These are phyloP conservation scores for Aphaenogaster floridana DNA, from an alignment of 1,140 invertebrate genomes.

Conservation along the genomic window DNA sequence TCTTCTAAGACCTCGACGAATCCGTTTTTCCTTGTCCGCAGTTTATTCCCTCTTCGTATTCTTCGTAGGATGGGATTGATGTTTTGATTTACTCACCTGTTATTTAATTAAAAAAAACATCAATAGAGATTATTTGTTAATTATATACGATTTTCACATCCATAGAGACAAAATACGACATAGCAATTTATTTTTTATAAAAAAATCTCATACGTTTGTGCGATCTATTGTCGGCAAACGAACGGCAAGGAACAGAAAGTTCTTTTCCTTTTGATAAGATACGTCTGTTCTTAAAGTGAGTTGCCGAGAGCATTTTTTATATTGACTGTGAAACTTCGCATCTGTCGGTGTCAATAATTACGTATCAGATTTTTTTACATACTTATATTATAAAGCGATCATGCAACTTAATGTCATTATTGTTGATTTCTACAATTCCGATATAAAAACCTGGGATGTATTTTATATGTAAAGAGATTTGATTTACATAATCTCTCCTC, in stretches of 20 bases:
- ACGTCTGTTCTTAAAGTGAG: background rate
- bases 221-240: background rate
- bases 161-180: background rate
- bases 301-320: background rate
- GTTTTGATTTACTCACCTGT: background rate
- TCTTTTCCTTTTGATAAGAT: constrained; percentile 29
- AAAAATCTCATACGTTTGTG: background rate
- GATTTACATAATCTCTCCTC: constrained; percentile 16
- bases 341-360: constrained; percentile 62
- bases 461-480: constrained; percentile 19
- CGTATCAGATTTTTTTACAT: constrained; percentile 50
- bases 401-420: constrained; percentile 36
- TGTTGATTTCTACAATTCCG: constrained; percentile 31
- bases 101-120: constrained; percentile 23
- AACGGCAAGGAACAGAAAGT: constrained; percentile 5
- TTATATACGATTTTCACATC: constrained; percentile 16
- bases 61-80: background rate
- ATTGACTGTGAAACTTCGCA: constrained; percentile 16
- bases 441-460: background rate
- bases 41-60: constrained; percentile 4
- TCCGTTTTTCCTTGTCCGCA: background rate
- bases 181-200: constrained; percentile 28
- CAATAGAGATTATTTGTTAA: constrained; percentile 9
- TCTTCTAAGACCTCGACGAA: constrained; percentile 24
- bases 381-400: constrained; percentile 14